Percentiles rank a stretch among this genome's conserved stretches.
Evolutionary conservation across 2,113 vertebrate species (phyloP).

Genomic region (Antigone vipio): DNA sequence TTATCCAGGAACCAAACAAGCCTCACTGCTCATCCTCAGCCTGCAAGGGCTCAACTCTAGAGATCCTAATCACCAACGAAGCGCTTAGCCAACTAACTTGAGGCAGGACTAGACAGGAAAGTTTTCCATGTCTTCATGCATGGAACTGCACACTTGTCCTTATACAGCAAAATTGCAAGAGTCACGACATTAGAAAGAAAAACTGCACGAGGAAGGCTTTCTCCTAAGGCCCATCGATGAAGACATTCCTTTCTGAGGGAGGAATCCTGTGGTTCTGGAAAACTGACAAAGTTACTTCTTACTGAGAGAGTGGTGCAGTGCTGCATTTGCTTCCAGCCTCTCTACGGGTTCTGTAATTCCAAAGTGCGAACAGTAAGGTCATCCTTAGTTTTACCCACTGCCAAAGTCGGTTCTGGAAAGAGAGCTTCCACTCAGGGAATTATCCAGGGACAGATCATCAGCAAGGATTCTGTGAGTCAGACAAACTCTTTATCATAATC

Average conservation of each 20-base stretch:
- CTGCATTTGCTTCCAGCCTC: neutral
- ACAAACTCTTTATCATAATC: neutral
- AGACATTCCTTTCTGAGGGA: neutral
- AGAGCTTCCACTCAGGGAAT: neutral
- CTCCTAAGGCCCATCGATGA: neutral
- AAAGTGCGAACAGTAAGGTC: neutral
- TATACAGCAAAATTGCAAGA: neutral
- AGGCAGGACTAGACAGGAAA: neutral
- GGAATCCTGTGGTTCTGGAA: neutral
- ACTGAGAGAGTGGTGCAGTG: neutral
- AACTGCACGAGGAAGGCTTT: neutral
- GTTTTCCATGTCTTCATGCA: accelerated
- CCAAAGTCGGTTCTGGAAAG: neutral
- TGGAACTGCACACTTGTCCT: neutral
- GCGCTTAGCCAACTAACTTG: neutral
- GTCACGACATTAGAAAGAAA: neutral
- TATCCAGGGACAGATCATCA: neutral
- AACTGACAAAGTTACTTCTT: neutral
- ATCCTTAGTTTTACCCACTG: neutral
- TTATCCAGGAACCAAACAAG: neutral
- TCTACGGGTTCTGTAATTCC: neutral
- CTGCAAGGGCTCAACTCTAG: neutral
- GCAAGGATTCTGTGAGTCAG: neutral
- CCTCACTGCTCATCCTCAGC: neutral
- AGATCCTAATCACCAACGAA: neutral